Evolutionary conservation across 2,888 invertebrate species (phyloP).

Genomic region (Schizotus pectinicornis): DNA sequence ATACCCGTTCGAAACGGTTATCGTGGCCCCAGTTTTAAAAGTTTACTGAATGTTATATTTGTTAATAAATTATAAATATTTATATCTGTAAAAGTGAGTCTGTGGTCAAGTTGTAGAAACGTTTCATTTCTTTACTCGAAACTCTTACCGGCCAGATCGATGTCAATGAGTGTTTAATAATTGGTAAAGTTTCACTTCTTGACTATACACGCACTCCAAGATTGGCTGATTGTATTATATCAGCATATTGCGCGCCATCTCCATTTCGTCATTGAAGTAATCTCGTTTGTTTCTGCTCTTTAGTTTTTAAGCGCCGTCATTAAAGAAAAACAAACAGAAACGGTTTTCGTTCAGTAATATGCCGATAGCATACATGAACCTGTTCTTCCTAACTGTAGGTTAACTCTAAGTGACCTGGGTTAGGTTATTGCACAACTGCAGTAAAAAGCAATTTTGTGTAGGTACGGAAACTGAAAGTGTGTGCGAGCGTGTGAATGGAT

Average conservation of each 20-base stretch:
- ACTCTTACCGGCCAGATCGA: slow-evolving; percentile 35
- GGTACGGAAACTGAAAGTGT: slow-evolving; percentile 34
- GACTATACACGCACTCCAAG: slow-evolving; percentile 39
- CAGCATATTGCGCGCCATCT: slow-evolving; percentile 42
- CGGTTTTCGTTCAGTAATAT: slow-evolving; percentile 35
- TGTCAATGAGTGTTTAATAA: slow-evolving; percentile 37
- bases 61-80: slow-evolving; percentile 58
- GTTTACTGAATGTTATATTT: slow-evolving; percentile 58
- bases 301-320: not conserved
- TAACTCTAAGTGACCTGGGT: slow-evolving; percentile 20
- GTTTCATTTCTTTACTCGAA: slow-evolving; percentile 24
- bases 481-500: slow-evolving; percentile 36
- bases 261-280: slow-evolving; percentile 8
- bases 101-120: slow-evolving; percentile 45
- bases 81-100: slow-evolving; percentile 50
- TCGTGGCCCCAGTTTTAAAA: slow-evolving; percentile 40
- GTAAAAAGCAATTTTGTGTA: slow-evolving; percentile 55
- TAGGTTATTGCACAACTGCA: slow-evolving; percentile 48
- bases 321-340: no score
- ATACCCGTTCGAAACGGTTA: slow-evolving; percentile 22
- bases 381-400: slow-evolving; percentile 32
- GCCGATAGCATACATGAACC: slow-evolving; percentile 44
- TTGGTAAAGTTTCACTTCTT: slow-evolving; percentile 39
- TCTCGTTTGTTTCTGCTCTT: slow-evolving; percentile 9
- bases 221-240: slow-evolving; percentile 47